Evolutionary conservation across 2,113 vertebrate species (phyloP).

Genomic region (Centrocercus urophasianus): DNA sequence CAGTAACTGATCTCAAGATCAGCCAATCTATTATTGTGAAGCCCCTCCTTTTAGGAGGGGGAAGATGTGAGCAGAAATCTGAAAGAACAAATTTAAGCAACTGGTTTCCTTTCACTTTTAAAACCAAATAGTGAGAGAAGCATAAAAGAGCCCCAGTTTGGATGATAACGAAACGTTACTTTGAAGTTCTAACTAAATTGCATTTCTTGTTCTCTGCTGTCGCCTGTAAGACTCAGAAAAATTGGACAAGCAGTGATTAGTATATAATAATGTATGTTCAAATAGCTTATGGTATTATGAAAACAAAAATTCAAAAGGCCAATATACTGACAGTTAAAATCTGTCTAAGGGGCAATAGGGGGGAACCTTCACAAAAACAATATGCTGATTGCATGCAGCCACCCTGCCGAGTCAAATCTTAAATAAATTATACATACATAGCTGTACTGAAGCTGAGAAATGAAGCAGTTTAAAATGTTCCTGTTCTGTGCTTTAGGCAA

Average conservation of each 20-base stretch:
- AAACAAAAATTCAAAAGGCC: constrained; percentile 69
- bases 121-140: constrained; percentile 29
- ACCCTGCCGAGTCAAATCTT: constrained; percentile 67
- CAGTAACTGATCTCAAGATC: constrained; percentile 51
- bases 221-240: not conserved
- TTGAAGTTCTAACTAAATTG: constrained; percentile 63
- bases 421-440: constrained; percentile 67
- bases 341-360: constrained; percentile 60
- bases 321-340: constrained; percentile 66
- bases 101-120: constrained; percentile 52
- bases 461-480: constrained; percentile 45
- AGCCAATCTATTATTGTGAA: constrained; percentile 46
- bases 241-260: constrained; percentile 61
- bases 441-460: constrained; percentile 34
- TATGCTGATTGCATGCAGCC: constrained; percentile 62
- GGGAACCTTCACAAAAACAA: constrained; percentile 60
- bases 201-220: constrained; percentile 55
- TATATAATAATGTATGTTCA: constrained; percentile 64
- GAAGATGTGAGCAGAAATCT: constrained; percentile 26
- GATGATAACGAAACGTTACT: constrained; percentile 12
- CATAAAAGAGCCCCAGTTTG: constrained; percentile 28
- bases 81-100: constrained; percentile 49
- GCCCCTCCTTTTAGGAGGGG: not conserved
- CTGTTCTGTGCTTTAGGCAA: constrained; percentile 44
- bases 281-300: constrained; percentile 66